Conservation (phyloP, 2,888 invertebrate species). For the Lasius platythorax region DNA sequence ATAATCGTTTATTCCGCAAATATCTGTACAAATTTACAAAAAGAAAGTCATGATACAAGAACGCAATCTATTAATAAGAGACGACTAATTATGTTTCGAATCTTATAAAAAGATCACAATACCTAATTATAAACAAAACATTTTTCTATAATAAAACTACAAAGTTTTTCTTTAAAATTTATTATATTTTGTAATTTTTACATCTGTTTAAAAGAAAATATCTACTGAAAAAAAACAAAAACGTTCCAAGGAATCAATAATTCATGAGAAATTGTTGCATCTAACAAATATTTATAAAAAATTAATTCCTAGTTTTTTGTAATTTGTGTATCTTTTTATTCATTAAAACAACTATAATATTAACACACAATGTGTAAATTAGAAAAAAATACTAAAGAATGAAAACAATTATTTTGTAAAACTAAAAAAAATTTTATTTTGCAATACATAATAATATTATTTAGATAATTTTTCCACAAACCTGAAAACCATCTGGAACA, state of each 20-base stretch:
- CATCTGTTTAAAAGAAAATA: neutral
- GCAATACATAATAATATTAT: neutral
- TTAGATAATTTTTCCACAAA: neutral
- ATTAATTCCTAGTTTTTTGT: neutral
- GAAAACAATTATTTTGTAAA: neutral
- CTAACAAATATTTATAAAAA: neutral
- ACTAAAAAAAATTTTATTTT: neutral
- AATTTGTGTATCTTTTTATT: neutral
- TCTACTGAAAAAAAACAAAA: neutral
- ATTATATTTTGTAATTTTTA: conserved; percentile 8
- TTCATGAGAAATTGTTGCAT: neutral
- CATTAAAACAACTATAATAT: neutral
- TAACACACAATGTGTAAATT: neutral
- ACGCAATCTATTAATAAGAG: neutral
- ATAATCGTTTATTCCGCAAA: conserved; percentile 4
- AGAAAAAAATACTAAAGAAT: neutral
- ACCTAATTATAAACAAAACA: neutral
- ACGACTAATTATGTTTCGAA: neutral
- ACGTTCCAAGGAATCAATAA: neutral
- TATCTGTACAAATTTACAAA: conserved; percentile 13
- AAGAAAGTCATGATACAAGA: neutral
- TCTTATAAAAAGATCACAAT: neutral
- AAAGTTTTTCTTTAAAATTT: neutral
- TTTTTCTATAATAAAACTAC: conserved; percentile 10
- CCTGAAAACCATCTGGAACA: neutral